phyloP scores from a whole-genome alignment of 2,888 invertebrate species.

The Polydesmus complanatus region DNA sequence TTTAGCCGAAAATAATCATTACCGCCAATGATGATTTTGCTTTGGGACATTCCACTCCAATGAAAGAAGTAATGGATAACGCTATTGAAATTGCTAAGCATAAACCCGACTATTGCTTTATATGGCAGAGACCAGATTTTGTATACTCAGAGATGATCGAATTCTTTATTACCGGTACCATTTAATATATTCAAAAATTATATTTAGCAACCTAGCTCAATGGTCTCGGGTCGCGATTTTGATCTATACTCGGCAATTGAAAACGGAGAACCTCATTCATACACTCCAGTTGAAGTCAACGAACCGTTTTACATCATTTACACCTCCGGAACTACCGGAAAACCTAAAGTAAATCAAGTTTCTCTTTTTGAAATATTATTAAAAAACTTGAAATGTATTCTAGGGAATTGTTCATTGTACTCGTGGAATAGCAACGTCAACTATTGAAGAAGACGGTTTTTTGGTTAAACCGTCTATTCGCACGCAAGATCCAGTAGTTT shows the following conservation, averaged over 20 bases:
- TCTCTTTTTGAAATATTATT: background rate
- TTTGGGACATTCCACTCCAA: constrained; percentile 66
- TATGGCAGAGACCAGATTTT: constrained; percentile 62
- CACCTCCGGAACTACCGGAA: constrained; percentile 51
- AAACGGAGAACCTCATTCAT: constrained; percentile 50
- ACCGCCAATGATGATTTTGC: constrained; percentile 85
- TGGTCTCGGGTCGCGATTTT: constrained; percentile 53
- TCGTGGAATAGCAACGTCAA: background rate
- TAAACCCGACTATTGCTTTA: constrained; percentile 63
- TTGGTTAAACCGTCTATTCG: background rate
- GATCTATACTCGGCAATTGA: constrained; percentile 58
- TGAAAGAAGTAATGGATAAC: constrained; percentile 66
- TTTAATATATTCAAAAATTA: background rate
- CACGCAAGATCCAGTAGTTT: background rate
- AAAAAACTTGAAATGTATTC: background rate
- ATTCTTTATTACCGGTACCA: background rate
- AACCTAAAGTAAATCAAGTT: constrained; percentile 48
- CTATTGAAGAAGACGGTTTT: background rate
- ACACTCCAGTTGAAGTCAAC: constrained; percentile 73
- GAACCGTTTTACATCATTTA: constrained; percentile 83
- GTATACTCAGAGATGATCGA: constrained; percentile 6
- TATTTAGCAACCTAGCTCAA: constrained; percentile 39
- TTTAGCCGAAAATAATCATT: constrained; percentile 69
- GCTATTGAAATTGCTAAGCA: constrained; percentile 56
- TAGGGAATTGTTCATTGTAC: background rate